Conservation (phyloP, 1,140 invertebrate genomes). For the Drosophila triauraria region DNA sequence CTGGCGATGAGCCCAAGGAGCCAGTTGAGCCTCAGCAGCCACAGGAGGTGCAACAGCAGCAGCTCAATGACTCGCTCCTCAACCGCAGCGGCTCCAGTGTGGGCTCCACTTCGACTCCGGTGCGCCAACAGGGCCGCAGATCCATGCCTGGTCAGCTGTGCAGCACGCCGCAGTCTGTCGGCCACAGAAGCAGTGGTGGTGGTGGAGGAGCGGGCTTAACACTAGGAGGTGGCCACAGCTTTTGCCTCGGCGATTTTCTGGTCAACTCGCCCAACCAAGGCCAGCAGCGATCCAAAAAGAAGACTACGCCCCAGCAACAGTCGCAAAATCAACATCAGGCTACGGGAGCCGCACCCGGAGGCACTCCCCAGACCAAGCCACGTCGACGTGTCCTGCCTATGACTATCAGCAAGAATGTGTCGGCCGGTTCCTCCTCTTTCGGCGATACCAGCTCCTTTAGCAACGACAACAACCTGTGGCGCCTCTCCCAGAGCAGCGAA, state of each 20-base stretch:
- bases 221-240: constrained; percentile 33
- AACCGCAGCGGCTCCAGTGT: constrained; percentile 30
- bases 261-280: constrained; percentile 51
- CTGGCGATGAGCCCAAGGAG: constrained; percentile 13
- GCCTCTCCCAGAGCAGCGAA: constrained; percentile 68
- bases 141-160: constrained; percentile 40
- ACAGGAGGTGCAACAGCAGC: background rate
- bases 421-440: constrained; percentile 59
- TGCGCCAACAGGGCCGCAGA: constrained; percentile 29
- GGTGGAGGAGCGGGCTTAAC: constrained; percentile 12
- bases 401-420: constrained; percentile 69
- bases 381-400: constrained; percentile 76
- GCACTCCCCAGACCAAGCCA: constrained; percentile 52
- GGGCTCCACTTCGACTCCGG: constrained; percentile 27
- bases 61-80: constrained; percentile 36
- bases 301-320: constrained; percentile 56
- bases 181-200: constrained; percentile 33
- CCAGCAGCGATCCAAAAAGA: constrained; percentile 64
- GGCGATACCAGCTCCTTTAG: constrained; percentile 78
- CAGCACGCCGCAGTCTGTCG: constrained; percentile 59
- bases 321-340: background rate
- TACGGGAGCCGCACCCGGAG: constrained; percentile 8
- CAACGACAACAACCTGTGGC: constrained; percentile 77
- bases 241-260: constrained; percentile 77
- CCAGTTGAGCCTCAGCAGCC: constrained; percentile 35